Evolutionary conservation across 2,888 invertebrate species (phyloP), one percentile per base, ranked within the genome.

Genomic region (Lumbricus terrestris): DNA sequence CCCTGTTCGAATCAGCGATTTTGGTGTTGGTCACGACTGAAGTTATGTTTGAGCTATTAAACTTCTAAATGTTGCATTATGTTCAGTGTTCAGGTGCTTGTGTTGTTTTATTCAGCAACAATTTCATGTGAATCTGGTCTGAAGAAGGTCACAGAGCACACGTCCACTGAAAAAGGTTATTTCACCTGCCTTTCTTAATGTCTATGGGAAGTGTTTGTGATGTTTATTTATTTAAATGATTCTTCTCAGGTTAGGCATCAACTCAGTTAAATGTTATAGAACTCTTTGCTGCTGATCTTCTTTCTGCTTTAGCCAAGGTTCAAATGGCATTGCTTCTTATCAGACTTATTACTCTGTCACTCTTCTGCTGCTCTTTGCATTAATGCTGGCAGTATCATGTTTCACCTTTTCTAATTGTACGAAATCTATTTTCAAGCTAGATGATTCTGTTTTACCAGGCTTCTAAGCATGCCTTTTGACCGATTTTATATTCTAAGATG

Each of bases 141-240:
- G 34, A 85, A 85, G 37, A 85, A 85, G 37, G 85, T 85, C 37
- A 37, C 85, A 34, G 85, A 85, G 34, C 85, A 85, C 85, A 85
- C 85, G 13, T 69, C 69, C 0, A 37, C 85, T 85, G 85, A 85
- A 37, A 85, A 85, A 85, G 85, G 85, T 85, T 33, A 37, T 18
- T 34, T 37, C 18, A 47, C 47, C 47, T 47, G 18, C 8, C n/a
- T 69, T 69, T 69, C 0, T n/a, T n/a, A n/a, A 69, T 11, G 69
- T n/a, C n/a, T 69, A 69, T n/a, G 8, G n/a, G n/a, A 69, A 11
- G 8, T n/a, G 69, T 69, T 29, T 29, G n/a, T 69, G n/a, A 69
- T 3, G 13, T n/a, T 69, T 69, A n/a, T 69, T 29, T 69, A 69
- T n/a, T 69, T 29, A 16, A 69, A 29, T 69, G n/a, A 69, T 69